Base-by-base conservation (phyloP, 2,888 invertebrate species). In the Ptychoptera contaminata region DNA sequence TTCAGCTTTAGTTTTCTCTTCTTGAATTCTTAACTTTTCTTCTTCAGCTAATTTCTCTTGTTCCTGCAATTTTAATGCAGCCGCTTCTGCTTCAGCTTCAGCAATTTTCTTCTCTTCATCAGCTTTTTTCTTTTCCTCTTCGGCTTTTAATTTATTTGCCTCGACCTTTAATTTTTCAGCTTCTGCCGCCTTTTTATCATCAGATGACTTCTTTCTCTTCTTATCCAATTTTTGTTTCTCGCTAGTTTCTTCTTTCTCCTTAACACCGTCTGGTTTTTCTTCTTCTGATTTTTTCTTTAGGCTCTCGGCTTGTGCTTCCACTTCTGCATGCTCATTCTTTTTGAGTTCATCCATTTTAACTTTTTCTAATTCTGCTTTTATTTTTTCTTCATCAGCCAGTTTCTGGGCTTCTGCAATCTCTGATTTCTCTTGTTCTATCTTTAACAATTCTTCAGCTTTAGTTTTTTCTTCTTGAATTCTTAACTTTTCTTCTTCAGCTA, bases 261-360 rank as follows among this genome's bases (percentile, higher is more conserved):
- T 16, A 15, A 23, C 34, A 16, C 16, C 7, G 12, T 23, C 23
- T n/a, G 12, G 37, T n/a, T n/a, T n/a, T n/a, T n/a, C n/a, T n/a
- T n/a, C n/a, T n/a, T n/a, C n/a, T n/a, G n/a, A n/a, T n/a, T n/a
- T n/a, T n/a, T n/a, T n/a, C n/a, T n/a, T n/a, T n/a, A n/a, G n/a
- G n/a, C n/a, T n/a, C n/a, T n/a, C 16, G 31, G 9, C 34, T 8
- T 6, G 34, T 42, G 11, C n/a, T 14, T 14, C 10, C 31, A 8
- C 31, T 8, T 8, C 31, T 31, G 31, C 31, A 31, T 8, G 31
- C 31, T 31, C 52, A 7, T 47, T 46, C n/a, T 54, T 51, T 2
- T 60, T 50, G 2, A 55, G 53, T 9, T 49, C 43, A 8, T 55
- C 44, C 2, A 52, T n/a, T 53, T 52, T n/a, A n/a, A n/a, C n/a